Base-by-base conservation (phyloP, 2,797 vertebrate species). In the Xiphophorus birchmanni region DNA sequence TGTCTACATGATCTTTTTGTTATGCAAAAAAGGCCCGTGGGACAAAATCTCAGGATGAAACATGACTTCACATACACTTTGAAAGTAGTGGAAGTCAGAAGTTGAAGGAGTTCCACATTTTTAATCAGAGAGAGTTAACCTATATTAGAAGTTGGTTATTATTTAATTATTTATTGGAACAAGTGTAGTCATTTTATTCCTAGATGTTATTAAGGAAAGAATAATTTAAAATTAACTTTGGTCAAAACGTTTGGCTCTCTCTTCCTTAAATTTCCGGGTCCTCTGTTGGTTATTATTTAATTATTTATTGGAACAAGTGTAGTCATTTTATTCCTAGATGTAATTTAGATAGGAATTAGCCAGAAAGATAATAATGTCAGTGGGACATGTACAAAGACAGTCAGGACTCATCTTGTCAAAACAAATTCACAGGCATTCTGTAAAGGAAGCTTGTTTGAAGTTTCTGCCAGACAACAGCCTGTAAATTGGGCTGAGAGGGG, bases 401-500 rank as follows among this genome's bases (percentile, higher is more conserved):
- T 32, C 6, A 37, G 3, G 32, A 37, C 60, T 17, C 15, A 69
- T 37, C 73, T 52, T 54, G 74, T 75, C 21, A 37, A 44, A 60
- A 58, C 58, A 76, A 82, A 67, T 32, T 85, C 50, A 3, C 71
- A 78, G 75, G 79, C 82, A 82, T 32, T 35, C 74, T 75, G 84
- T 18, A 54, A 29, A 48, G 40, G 77, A 18, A 37, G 69, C 52
- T 35, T 82, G 82, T 92, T 88, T 91, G 89, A 91, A 86, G 88
- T 88, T 77, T 80, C 77, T 85, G 83, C 88, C 90, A 89, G 84
- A 83, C 81, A 84, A 52, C 73, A 23, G 78, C 67, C 82, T 73
- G 56, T 85, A 87, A 92, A 91, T 76, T 82, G 74, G 47, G 73
- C 74, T 50, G 73, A 85, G 74, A 71, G 71, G 71, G 35, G 78